phyloP scores from a whole-genome alignment of 2,888 invertebrate species.

The Mantis religiosa region DNA sequence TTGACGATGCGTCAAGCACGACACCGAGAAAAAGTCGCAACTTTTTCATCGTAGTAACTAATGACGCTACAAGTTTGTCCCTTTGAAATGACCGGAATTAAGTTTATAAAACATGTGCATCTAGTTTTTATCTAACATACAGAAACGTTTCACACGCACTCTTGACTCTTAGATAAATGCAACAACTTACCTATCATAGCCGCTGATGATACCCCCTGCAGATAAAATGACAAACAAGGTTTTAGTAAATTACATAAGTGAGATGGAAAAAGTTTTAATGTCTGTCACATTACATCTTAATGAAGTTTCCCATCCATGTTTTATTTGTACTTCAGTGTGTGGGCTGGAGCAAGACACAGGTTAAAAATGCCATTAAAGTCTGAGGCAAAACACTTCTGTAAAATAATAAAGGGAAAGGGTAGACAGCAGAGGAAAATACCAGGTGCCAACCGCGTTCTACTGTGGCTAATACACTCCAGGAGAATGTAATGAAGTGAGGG shows the following conservation, averaged over 20 bases:
- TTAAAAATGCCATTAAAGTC: no score
- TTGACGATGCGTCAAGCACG: neutral
- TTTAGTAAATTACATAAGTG: neutral
- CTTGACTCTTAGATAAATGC: neutral
- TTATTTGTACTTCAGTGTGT: no score
- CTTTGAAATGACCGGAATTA: neutral
- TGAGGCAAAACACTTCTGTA: no score
- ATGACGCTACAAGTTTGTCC: neutral
- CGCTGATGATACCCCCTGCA: neutral
- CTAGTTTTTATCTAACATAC: neutral
- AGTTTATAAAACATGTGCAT: neutral
- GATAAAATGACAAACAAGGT: neutral
- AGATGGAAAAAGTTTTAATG: neutral
- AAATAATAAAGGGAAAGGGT: no score
- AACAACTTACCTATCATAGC: neutral
- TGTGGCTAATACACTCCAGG: no score
- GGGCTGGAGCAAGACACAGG: no score
- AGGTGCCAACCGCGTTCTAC: no score
- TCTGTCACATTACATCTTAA: neutral
- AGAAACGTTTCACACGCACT: neutral
- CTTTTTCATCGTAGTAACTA: neutral
- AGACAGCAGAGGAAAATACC: no score
- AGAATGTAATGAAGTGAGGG: no score
- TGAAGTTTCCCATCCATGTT: neutral
- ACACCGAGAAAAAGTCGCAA: neutral